A percentile compares a stretch with the other conserved stretches of the same genome.
These are phyloP conservation scores for Novumbra hubbsi DNA, from an alignment of 2,797 vertebrate species.

Conservation along the genomic window DNA sequence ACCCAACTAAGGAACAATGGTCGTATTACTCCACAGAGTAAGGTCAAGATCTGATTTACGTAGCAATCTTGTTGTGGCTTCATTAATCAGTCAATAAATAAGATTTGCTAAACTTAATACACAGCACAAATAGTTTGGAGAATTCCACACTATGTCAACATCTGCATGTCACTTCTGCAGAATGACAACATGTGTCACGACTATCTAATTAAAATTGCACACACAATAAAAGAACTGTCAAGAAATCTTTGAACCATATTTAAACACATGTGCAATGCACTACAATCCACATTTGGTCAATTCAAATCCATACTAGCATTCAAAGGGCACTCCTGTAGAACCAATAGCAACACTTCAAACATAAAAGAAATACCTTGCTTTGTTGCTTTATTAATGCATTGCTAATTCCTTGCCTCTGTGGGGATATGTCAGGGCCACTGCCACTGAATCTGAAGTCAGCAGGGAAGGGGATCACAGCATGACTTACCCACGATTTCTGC, in stretches of 20 bases:
- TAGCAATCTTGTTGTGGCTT: conserved; percentile 24
- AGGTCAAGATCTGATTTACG: conserved; percentile 25
- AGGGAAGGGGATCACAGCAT: conserved; percentile 19
- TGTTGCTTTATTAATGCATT: conserved; percentile 23
- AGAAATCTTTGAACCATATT: neutral
- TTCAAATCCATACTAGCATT: neutral
- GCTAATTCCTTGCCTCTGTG: conserved; percentile 23
- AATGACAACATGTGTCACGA: neutral
- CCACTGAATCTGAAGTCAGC: conserved; percentile 26
- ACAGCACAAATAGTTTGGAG: neutral
- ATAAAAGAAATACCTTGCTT: neutral
- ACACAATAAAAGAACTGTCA: neutral
- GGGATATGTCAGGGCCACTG: conserved; percentile 22
- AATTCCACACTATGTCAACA: neutral
- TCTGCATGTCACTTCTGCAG: neutral
- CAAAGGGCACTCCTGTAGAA: neutral
- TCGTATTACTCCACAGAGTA: conserved; percentile 27
- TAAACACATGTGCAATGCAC: neutral
- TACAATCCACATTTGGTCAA: neutral
- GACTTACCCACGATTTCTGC: conserved; percentile 14
- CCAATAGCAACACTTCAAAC: neutral
- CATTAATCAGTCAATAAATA: too few species aligned
- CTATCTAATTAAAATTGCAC: neutral
- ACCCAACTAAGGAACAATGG: conserved; percentile 41
- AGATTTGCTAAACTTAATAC: neutral